A percentile compares a stretch with the other conserved stretches of the same genome.
Evolutionary conservation across 2,888 invertebrate genomes (phyloP).

Genomic region (Sepioteuthis lessoniana): DNA sequence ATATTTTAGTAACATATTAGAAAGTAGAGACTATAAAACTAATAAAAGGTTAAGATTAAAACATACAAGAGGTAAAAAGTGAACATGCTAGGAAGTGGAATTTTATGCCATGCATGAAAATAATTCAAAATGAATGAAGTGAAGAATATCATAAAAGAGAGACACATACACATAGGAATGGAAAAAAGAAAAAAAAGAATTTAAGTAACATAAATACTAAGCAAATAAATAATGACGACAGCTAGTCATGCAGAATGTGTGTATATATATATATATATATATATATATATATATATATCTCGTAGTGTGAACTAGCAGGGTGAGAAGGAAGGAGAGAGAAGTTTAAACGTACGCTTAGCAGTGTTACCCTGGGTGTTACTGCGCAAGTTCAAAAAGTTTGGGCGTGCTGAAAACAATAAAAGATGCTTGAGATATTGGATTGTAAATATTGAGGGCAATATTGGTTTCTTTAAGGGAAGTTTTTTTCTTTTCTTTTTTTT

Average conservation of each 20-base stretch:
- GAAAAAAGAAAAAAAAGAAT: background rate
- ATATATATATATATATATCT: background rate
- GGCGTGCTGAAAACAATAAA: conserved; percentile 85
- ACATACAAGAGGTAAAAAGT: background rate
- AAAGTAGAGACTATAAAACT: background rate
- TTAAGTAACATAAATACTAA: background rate
- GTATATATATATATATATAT: background rate
- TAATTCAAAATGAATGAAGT: background rate
- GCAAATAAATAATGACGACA: conserved; percentile 23
- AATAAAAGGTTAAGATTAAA: background rate
- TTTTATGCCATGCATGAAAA: background rate
- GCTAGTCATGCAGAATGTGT: conserved; percentile 44
- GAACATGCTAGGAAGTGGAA: background rate
- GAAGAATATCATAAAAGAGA: background rate
- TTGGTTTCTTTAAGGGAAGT: background rate
- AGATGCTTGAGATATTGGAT: conserved; percentile 49
- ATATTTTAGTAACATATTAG: background rate
- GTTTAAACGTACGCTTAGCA: conserved; percentile 59
- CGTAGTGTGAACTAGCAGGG: conserved; percentile 53
- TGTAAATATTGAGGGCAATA: conserved; percentile 35
- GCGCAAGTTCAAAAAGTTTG: conserved; percentile 96
- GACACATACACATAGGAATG: background rate
- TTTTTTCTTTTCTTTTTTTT: background rate
- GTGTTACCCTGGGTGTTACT: conserved; percentile 56
- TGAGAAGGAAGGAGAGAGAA: conserved; percentile 52